Evolutionary conservation across 1,140 invertebrate genomes (phyloP).

Genomic region (Mactra quadrangularis): DNA sequence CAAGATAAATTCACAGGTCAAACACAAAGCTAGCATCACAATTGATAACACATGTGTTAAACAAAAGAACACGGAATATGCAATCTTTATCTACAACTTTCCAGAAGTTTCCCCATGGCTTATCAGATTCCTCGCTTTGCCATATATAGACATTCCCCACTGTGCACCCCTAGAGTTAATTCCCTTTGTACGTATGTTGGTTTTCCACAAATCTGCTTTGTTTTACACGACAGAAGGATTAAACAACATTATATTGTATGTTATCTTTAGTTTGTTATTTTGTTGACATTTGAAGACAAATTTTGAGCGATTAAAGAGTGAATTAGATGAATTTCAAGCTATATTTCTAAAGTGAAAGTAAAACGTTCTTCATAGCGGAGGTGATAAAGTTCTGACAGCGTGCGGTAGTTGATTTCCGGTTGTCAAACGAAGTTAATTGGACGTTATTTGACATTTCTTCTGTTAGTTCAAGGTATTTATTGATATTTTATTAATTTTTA

Average conservation of each 20-base stretch:
- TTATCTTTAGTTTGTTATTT: not conserved
- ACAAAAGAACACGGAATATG: too few relatives aligned
- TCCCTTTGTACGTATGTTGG: not conserved
- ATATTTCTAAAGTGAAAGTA: conserved; percentile 42
- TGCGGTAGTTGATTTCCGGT: not conserved
- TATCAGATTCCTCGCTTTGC: not conserved
- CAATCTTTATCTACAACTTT: not conserved
- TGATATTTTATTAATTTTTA: not conserved
- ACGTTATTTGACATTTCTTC: not conserved
- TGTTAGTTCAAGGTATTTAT: not conserved
- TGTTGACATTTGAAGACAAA: not conserved
- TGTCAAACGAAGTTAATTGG: not conserved
- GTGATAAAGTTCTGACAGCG: not conserved
- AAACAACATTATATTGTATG: not conserved
- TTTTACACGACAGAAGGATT: not conserved
- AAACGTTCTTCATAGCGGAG: not conserved
- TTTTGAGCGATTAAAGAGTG: not conserved
- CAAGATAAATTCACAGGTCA: too few relatives aligned
- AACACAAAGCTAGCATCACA: too few relatives aligned
- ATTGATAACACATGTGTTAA: too few relatives aligned
- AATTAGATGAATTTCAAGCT: not conserved
- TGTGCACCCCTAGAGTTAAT: conserved; percentile 15
- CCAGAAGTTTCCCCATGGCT: conserved; percentile 2
- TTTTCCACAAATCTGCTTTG: not conserved
- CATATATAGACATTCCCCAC: conserved; percentile 21